Evolutionary conservation across 2,888 invertebrate species (phyloP).

Genomic region (Polymixis flavicincta): DNA sequence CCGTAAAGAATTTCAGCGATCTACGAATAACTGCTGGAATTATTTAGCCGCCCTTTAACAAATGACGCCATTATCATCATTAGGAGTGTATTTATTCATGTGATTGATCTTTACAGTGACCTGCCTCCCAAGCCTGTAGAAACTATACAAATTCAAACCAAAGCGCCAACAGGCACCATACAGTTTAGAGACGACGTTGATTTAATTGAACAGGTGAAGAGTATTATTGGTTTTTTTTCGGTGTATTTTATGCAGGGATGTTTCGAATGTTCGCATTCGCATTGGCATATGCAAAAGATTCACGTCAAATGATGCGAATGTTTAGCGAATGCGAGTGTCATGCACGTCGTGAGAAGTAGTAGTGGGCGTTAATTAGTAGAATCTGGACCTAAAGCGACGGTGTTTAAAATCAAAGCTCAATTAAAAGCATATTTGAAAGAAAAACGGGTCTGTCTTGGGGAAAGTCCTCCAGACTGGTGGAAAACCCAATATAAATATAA

Average conservation of each 20-base stretch:
- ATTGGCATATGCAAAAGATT: not conserved
- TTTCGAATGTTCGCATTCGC: not conserved
- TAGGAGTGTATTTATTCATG: not conserved
- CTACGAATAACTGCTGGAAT: not conserved
- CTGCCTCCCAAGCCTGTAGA: slow-evolving; percentile 78
- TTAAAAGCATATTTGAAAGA: not conserved
- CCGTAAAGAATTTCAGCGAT: not conserved
- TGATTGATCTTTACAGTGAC: slow-evolving; percentile 74
- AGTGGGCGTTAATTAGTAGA: not conserved
- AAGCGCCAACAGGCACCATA: slow-evolving; percentile 84
- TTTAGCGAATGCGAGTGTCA: not conserved
- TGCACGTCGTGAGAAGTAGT: not conserved
- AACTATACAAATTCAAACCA: slow-evolving; percentile 76
- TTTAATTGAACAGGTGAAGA: slow-evolving; percentile 86
- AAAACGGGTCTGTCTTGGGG: not conserved
- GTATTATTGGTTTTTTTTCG: not conserved
- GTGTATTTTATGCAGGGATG: not conserved
- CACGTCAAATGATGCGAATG: not conserved
- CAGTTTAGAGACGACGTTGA: slow-evolving; percentile 90
- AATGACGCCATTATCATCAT: no score
- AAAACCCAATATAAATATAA: not conserved
- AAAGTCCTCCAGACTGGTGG: not conserved
- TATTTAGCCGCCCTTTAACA: not conserved
- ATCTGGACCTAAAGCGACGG: not conserved
- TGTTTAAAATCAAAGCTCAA: not conserved